phyloP scores from a whole-genome alignment of 2,888 invertebrate genomes.

The Crepidodera aurea region DNA sequence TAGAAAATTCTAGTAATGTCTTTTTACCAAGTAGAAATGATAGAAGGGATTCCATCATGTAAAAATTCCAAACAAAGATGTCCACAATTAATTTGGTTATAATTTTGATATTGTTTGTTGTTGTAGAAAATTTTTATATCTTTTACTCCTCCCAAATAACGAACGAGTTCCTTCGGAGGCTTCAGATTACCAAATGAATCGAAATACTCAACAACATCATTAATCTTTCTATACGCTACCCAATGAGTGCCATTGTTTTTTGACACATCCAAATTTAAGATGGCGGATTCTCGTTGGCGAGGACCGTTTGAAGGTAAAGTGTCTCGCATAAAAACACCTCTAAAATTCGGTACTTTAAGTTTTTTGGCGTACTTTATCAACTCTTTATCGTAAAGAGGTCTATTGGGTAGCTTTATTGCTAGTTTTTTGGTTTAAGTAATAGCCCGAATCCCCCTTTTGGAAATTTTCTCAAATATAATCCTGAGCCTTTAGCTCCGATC shows the following conservation, averaged over 20 bases:
- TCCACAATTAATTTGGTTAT: no score
- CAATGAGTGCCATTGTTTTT: constrained; percentile 20
- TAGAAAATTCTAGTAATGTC: background rate
- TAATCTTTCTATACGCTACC: no score
- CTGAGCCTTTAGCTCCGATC: constrained; percentile 34
- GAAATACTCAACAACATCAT: constrained; percentile 25
- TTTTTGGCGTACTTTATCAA: constrained; percentile 23
- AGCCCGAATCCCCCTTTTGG: background rate
- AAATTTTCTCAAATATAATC: constrained; percentile 19
- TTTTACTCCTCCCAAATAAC: constrained; percentile 32
- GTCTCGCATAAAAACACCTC: constrained; percentile 43
- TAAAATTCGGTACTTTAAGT: constrained; percentile 38
- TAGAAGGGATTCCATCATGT: constrained; percentile 25
- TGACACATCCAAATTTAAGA: constrained; percentile 32
- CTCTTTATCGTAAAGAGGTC: constrained; percentile 31
- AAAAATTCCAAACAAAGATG: no score
- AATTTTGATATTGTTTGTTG: no score
- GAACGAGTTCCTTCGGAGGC: constrained; percentile 34
- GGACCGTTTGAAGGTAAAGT: constrained; percentile 19
- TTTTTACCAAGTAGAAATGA: background rate
- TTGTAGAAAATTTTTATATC: constrained; percentile 10
- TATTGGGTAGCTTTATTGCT: constrained; percentile 26
- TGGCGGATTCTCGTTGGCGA: constrained; percentile 16
- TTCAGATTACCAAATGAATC: constrained; percentile 38
- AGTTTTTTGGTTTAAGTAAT: constrained; percentile 23